A percentile compares a stretch with the other conserved stretches of the same genome.
phyloP scores from a whole-genome alignment of 2,113 vertebrate species.

The Natator depressus region DNA sequence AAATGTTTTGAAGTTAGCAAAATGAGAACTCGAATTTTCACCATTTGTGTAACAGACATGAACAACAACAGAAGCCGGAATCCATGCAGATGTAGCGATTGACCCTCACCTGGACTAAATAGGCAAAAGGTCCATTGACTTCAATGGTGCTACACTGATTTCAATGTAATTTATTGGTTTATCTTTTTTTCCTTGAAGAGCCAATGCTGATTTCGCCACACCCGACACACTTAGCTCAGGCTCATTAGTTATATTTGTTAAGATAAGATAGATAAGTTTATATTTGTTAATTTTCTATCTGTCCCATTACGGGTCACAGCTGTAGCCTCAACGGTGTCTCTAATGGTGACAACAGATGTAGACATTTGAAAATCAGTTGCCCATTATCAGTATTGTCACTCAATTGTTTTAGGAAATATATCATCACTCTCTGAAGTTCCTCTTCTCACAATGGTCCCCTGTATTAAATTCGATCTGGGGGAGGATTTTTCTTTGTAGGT shows the following conservation, averaged over 20 bases:
- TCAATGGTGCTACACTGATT: not conserved
- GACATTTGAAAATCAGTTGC: not conserved
- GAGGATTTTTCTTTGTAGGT: not conserved
- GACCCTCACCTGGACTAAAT: not conserved
- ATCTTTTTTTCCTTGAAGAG: not conserved
- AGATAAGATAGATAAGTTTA: not conserved
- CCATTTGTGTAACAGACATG: not conserved
- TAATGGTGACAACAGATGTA: not conserved
- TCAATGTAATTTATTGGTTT: not conserved
- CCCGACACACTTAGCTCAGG: not conserved
- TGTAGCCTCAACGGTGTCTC: not conserved
- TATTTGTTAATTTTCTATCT: not conserved
- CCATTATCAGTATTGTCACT: not conserved
- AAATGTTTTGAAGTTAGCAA: conserved; percentile 3
- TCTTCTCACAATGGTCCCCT: not conserved
- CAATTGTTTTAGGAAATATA: not conserved
- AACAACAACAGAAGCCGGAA: not conserved
- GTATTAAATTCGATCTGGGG: not conserved
- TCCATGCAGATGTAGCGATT: not conserved
- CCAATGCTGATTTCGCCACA: not conserved
- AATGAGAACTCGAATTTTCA: not conserved
- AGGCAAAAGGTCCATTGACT: not conserved
- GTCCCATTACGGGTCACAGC: not conserved
- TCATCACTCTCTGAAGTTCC: accelerated
- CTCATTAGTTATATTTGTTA: no score